These are phyloP conservation scores for Tupaia chinensis DNA, from an alignment of 2,113 vertebrate species.

Conservation along the genomic window DNA sequence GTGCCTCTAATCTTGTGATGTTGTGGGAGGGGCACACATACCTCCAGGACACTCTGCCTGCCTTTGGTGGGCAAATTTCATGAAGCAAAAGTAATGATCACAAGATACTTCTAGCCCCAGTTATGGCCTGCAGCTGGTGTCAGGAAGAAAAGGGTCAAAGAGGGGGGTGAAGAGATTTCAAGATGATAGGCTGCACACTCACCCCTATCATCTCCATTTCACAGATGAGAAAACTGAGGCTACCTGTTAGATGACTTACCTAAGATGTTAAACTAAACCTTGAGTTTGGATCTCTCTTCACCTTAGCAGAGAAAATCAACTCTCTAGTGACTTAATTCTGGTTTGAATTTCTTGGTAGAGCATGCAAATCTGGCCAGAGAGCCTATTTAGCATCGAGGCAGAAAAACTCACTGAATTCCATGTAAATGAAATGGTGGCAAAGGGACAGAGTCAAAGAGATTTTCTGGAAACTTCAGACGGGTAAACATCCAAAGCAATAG, in stretches of 20 bases:
- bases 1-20: too few relatives aligned
- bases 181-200: too few relatives aligned
- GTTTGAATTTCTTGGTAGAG: neutral
- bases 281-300: neutral
- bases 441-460: neutral
- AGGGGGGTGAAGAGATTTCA: too few relatives aligned
- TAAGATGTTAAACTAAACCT: neutral
- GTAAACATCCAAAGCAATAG: neutral
- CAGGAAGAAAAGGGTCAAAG: too few relatives aligned
- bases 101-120: too few relatives aligned
- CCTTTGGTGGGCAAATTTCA: too few relatives aligned
- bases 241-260: neutral
- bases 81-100: too few relatives aligned
- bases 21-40: too few relatives aligned
- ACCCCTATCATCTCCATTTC: neutral
- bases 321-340: neutral
- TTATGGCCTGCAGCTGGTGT: too few relatives aligned
- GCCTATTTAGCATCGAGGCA: neutral
- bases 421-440: neutral
- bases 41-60: too few relatives aligned
- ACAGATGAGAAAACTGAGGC: neutral
- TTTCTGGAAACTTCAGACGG: neutral
- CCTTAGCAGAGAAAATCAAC: neutral
- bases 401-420: neutral
- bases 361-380: neutral